These are phyloP conservation scores for Rhagoletis pomonella DNA, from an alignment of 1,140 invertebrate genomes.

Conservation along the genomic window DNA sequence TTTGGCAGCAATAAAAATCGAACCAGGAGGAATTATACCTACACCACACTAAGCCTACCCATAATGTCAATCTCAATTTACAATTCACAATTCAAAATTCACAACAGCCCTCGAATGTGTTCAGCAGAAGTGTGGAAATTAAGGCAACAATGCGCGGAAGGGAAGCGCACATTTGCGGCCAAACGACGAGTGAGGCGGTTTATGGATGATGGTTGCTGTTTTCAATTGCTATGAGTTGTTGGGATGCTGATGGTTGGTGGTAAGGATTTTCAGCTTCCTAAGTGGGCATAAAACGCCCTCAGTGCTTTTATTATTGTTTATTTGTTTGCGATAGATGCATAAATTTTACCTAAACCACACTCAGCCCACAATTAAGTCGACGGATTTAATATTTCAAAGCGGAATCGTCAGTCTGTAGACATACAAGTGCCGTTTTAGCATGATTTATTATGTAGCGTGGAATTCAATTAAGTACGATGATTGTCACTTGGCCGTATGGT, in stretches of 20 bases:
- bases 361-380: constrained; percentile 61
- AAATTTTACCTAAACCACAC: constrained; percentile 63
- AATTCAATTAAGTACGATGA: constrained; percentile 73
- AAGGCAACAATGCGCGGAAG: constrained; percentile 53
- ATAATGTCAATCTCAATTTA: constrained; percentile 67
- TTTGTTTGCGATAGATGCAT: constrained; percentile 57
- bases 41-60: constrained; percentile 55
- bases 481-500: constrained; percentile 73
- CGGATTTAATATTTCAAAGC: constrained; percentile 59
- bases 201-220: constrained; percentile 28
- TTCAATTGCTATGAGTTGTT: background rate
- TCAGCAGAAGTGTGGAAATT: constrained; percentile 73
- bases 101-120: constrained; percentile 66
- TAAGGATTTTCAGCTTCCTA: background rate
- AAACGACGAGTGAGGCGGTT: constrained; percentile 4
- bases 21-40: constrained; percentile 49
- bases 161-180: constrained; percentile 28
- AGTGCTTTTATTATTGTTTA: constrained; percentile 59
- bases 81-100: constrained; percentile 48
- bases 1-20: constrained; percentile 71
- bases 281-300: constrained; percentile 56
- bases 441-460: constrained; percentile 72
- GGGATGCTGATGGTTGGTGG: background rate
- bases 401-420: constrained; percentile 63
- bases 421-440: constrained; percentile 72